Evolutionary conservation across 2,797 vertebrate species (phyloP).

Genomic region (Silurus lanzhouensis): DNA sequence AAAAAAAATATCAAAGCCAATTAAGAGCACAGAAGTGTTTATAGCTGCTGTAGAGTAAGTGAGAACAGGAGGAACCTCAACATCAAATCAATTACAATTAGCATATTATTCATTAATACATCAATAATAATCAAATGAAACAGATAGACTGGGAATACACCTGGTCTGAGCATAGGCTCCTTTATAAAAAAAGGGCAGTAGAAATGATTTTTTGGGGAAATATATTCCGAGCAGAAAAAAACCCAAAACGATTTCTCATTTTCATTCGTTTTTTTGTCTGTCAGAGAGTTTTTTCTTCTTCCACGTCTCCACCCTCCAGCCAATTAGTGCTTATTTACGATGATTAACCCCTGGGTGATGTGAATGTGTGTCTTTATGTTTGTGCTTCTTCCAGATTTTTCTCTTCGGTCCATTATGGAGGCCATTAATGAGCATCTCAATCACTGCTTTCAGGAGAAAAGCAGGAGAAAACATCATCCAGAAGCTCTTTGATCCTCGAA

Average conservation of each 20-base stretch:
- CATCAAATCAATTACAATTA: neutral
- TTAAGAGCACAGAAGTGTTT: neutral
- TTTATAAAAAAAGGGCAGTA: no score
- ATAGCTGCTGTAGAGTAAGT: neutral
- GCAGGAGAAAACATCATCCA: slow-evolving; percentile 11
- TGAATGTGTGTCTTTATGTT: neutral
- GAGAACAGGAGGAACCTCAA: neutral
- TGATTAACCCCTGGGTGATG: neutral
- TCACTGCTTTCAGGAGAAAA: slow-evolving; percentile 37
- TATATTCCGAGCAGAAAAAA: no score
- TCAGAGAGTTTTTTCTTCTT: neutral
- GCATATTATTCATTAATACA: neutral
- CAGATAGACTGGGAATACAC: neutral
- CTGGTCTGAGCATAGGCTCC: no score
- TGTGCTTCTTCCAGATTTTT: neutral
- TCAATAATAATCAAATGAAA: no score
- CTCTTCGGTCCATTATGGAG: slow-evolving; percentile 11
- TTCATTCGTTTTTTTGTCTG: neutral
- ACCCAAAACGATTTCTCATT: no score
- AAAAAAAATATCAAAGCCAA: no score
- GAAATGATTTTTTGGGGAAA: neutral
- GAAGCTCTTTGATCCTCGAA: slow-evolving; percentile 35
- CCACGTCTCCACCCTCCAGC: neutral
- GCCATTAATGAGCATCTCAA: slow-evolving; percentile 15
- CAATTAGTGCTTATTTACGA: neutral